These are phyloP conservation scores for Sinodicranocentrus sp. DNA, from an alignment of 2,888 invertebrate genomes.

Conservation along the genomic window DNA sequence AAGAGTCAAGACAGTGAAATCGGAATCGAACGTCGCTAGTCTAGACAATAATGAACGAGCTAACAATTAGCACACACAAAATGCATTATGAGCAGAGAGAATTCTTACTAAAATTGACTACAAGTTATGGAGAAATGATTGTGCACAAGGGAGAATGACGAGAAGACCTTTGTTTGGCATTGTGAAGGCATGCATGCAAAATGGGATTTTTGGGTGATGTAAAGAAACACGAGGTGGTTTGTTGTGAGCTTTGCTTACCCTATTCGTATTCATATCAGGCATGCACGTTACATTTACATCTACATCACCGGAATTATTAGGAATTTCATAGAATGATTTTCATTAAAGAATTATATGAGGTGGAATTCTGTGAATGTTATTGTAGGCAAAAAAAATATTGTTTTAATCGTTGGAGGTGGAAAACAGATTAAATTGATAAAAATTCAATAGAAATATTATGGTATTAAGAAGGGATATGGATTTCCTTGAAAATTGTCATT, in stretches of 20 bases:
- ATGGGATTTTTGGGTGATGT: background rate
- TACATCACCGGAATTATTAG: conserved; percentile 49
- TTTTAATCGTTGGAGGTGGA: background rate
- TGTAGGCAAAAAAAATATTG: conserved; percentile 29
- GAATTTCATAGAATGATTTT: conserved; percentile 44
- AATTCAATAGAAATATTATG: conserved; percentile 33
- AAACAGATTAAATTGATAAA: conserved; percentile 34
- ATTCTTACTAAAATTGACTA: conserved; percentile 57
- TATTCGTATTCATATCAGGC: background rate
- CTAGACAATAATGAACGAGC: conserved; percentile 69
- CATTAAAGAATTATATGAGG: conserved; percentile 28
- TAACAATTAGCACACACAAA: conserved; percentile 67
- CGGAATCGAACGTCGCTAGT: conserved; percentile 68
- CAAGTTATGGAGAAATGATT: conserved; percentile 61
- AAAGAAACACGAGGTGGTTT: background rate
- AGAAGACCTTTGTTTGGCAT: conserved; percentile 25
- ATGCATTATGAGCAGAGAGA: conserved; percentile 46
- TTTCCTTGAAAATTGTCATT: no score
- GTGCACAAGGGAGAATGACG: conserved; percentile 9
- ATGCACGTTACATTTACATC: background rate
- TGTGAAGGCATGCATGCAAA: conserved; percentile 35
- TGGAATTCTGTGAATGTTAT: conserved; percentile 42
- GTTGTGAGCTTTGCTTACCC: no score
- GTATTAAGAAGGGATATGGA: no score
- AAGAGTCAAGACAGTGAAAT: conserved; percentile 66